phyloP scores from a whole-genome alignment of 2,888 invertebrate genomes.

The Platycheirus albimanus region DNA sequence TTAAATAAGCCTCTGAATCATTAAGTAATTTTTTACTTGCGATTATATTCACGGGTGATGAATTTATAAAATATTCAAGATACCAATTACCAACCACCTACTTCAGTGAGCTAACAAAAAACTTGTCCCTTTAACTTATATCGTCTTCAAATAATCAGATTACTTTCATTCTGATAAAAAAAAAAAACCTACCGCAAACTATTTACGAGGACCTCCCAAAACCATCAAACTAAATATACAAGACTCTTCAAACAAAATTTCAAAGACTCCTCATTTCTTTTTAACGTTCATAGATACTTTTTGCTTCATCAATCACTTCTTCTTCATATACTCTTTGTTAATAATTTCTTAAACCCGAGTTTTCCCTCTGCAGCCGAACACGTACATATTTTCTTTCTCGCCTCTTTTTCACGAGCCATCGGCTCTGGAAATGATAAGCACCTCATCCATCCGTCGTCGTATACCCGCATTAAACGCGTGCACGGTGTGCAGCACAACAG shows the following conservation, averaged over 20 bases:
- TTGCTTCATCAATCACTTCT: constrained; percentile 25
- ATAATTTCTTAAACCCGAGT: constrained; percentile 40
- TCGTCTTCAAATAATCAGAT: constrained; percentile 8
- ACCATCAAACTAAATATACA: no score
- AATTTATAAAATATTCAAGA: no score
- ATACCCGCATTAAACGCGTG: constrained; percentile 40
- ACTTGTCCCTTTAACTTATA: no score
- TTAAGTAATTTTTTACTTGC: no score
- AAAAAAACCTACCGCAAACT: constrained; percentile 18
- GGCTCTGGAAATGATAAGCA: constrained; percentile 60
- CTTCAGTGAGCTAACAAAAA: no score
- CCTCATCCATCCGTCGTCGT: constrained; percentile 47
- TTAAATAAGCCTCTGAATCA: no score
- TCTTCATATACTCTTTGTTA: neutral
- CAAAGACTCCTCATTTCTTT: neutral
- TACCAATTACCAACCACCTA: no score
- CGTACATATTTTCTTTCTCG: constrained; percentile 49
- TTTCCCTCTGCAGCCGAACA: constrained; percentile 20
- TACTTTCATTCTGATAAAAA: neutral
- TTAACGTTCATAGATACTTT: constrained; percentile 1
- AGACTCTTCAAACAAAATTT: constrained; percentile 24
- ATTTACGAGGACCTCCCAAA: neutral
- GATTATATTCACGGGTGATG: no score
- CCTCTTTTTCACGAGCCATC: neutral
- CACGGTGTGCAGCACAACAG: no score